Evolutionary conservation across 2,113 vertebrate genomes (phyloP).

Genomic region (Oncorhynchus tshawytscha): DNA sequence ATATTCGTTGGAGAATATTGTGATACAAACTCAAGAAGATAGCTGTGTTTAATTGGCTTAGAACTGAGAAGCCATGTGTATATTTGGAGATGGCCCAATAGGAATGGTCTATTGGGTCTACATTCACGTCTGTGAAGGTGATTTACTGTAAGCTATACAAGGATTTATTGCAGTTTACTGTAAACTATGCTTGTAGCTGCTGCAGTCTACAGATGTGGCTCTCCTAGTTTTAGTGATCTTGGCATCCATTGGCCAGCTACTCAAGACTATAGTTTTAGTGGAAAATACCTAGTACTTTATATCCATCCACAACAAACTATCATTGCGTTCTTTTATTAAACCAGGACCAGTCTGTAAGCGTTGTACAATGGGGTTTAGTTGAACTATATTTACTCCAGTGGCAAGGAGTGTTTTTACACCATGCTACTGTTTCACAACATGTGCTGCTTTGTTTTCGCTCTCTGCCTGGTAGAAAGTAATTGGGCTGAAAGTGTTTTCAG

Average conservation of each 20-base stretch:
- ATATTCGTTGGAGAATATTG: constrained; percentile 53
- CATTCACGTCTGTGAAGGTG: background rate
- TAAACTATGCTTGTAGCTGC: background rate
- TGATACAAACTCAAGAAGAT: constrained; percentile 9
- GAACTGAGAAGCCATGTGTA: background rate
- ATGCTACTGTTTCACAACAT: constrained; percentile 50
- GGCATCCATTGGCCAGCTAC: no score
- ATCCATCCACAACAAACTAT: background rate
- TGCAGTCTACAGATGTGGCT: background rate
- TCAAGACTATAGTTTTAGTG: background rate
- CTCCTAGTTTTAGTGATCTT: background rate
- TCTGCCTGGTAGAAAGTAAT: background rate
- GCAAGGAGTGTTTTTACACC: constrained; percentile 54
- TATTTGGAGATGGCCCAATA: background rate
- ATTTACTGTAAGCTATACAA: no score
- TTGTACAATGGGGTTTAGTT: background rate
- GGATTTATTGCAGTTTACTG: no score
- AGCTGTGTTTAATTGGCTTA: background rate
- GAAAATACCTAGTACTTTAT: background rate
- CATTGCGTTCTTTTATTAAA: background rate
- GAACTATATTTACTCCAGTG: constrained; percentile 3
- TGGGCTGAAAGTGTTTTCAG: constrained; percentile 46
- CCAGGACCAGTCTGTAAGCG: background rate
- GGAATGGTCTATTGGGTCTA: background rate
- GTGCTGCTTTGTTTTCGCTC: constrained; percentile 44